Percentiles rank a stretch among this genome's conserved stretches.
Evolutionary conservation across 2,113 vertebrate genomes (phyloP).

Genomic region (Anser brachyrhynchus): DNA sequence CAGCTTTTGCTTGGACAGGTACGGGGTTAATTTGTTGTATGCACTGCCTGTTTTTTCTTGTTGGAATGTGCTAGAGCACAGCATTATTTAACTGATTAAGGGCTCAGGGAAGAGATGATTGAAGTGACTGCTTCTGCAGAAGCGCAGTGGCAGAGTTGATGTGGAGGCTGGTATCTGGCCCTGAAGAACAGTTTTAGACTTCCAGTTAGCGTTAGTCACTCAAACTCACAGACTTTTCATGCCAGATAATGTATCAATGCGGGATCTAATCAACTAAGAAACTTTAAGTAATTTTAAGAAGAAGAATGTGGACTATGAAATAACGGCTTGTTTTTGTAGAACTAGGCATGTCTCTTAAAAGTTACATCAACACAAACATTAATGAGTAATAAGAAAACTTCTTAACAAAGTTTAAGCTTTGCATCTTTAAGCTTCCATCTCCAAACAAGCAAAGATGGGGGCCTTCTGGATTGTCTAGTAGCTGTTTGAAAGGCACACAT

Average conservation of each 20-base stretch:
- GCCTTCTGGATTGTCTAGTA: accelerated
- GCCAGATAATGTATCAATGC: neutral
- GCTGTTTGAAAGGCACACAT: neutral
- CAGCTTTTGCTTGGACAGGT: neutral
- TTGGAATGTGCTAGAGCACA: neutral
- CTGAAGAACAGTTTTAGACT: neutral
- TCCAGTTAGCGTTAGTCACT: neutral
- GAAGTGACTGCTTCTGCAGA: neutral
- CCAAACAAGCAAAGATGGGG: neutral
- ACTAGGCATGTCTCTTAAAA: neutral
- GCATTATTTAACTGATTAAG: neutral
- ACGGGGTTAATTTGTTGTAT: neutral
- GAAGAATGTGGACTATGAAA: neutral
- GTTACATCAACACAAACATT: neutral
- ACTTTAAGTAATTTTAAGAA: neutral
- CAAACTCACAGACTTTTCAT: neutral
- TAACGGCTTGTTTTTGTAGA: neutral
- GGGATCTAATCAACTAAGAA: neutral
- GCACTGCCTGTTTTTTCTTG: neutral
- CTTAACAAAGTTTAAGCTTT: neutral
- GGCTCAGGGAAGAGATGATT: neutral
- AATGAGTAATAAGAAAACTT: neutral
- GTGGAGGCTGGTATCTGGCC: neutral
- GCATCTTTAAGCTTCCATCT: neutral
- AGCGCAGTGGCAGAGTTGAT: neutral